Evolutionary conservation across 2,888 invertebrate genomes (phyloP).

Genomic region (Lasioglossum malachurum): DNA sequence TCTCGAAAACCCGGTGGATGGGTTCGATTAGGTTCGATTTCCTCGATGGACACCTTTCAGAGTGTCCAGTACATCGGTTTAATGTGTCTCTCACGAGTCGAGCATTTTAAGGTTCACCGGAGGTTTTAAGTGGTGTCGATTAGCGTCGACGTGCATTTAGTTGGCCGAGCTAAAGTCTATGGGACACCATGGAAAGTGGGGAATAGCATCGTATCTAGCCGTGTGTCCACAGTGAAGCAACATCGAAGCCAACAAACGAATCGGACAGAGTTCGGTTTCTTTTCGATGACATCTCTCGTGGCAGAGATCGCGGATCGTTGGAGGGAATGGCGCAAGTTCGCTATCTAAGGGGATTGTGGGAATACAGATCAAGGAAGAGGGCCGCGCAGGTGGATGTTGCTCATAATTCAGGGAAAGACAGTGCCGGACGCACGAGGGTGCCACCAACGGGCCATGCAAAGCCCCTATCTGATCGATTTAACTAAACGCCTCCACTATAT

Average conservation of each 20-base stretch:
- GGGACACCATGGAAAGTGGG: background rate
- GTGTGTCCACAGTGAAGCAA: background rate
- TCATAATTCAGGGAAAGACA: slow-evolving; percentile 74
- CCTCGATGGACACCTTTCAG: slow-evolving; percentile 47
- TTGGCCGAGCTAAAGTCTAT: background rate
- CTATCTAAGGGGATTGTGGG: slow-evolving; percentile 30
- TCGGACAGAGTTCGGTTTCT: no score
- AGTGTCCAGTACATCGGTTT: slow-evolving; percentile 4
- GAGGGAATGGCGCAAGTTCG: background rate
- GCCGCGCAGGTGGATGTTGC: slow-evolving; percentile 56
- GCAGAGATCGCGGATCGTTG: slow-evolving; percentile 4
- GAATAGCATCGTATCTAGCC: slow-evolving; percentile 21
- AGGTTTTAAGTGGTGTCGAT: slow-evolving; percentile 57
- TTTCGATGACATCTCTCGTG: background rate
- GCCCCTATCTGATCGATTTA: slow-evolving; percentile 81
- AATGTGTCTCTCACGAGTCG: slow-evolving; percentile 33
- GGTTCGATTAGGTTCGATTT: slow-evolving; percentile 47
- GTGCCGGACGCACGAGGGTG: slow-evolving; percentile 64
- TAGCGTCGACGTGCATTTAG: slow-evolving; percentile 21
- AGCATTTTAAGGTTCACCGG: slow-evolving; percentile 12
- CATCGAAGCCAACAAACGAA: background rate
- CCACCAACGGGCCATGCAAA: slow-evolving; percentile 69
- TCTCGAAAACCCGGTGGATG: slow-evolving; percentile 54
- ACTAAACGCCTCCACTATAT: slow-evolving; percentile 80
- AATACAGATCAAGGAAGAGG: slow-evolving; percentile 59